Evolutionary conservation across 2,113 vertebrate genomes (phyloP), one percentile per base, ranked within the genome.

Genomic region (Asarcornis scutulata): DNA sequence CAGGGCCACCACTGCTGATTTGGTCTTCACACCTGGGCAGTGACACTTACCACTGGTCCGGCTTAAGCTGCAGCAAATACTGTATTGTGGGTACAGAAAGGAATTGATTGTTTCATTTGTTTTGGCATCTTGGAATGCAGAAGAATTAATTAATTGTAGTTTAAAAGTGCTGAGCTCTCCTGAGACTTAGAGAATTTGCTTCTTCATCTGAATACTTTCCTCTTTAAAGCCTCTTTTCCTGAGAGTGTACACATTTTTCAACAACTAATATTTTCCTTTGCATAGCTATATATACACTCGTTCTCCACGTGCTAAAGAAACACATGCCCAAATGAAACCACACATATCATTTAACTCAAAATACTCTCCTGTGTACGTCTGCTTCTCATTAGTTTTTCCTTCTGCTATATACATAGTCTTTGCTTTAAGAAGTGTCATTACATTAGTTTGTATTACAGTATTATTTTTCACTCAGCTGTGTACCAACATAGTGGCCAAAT

Each of bases 331-430:
- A 83, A 89, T 64, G 91, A 91, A 97, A 90, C 52, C 90, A 95
- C 95, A 97, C 94, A 91, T 88, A 74, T 60, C 62, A 88, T 89
- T 89, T 73, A 68, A 78, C 78, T 92, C 83, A 71, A 90, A 95
- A 81, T 40, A 77, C 76, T 97, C 52, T 92, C 75, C 42, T 83
- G 26, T 11, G 5, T 82, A 73, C 97, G 96, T 98, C 98, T 98
- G 97, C 50, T 97, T 88, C 87, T 95, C 80, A 80, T 98, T 97
- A 97, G 71, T 81, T 96, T 96, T 96, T 8, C 87, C 93, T 93
- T 91, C 86, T 97, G 94, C 75, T 95, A 53, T 88, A 68, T 75
- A 86, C 88, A 96, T 89, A 91, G 91, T 34, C 73, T 93, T 95
- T 73, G 21, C 97, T 97, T 97, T 95, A 96, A 98, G 95, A 97